Evolutionary conservation across 2,113 vertebrate species (phyloP).

Genomic region (Cichladusa arquata): DNA sequence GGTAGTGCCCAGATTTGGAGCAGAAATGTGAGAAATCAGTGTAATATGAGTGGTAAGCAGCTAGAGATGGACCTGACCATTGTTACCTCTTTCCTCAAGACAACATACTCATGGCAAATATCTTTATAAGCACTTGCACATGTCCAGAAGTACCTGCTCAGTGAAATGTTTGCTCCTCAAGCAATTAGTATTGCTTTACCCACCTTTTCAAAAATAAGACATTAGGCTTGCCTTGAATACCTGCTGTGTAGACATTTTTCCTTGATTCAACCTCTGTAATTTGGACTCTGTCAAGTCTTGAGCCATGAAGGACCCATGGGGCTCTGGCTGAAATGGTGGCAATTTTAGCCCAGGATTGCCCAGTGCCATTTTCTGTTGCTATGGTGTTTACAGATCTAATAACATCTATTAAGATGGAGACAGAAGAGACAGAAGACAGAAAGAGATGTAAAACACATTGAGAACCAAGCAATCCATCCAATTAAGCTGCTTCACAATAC

Average conservation of each 20-base stretch:
- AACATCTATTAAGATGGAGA: constrained; percentile 72
- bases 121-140: neutral
- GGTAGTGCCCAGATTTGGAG: neutral
- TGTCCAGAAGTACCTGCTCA: neutral
- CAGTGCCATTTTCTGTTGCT: neutral
- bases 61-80: neutral
- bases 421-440: neutral
- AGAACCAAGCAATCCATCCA: neutral
- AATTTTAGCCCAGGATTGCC: constrained; percentile 66
- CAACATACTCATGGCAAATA: neutral
- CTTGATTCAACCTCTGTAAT: constrained; percentile 77
- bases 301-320: constrained; percentile 79
- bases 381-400: constrained; percentile 73
- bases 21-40: neutral
- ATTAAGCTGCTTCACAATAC: neutral
- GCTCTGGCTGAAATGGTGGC: constrained; percentile 33
- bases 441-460: neutral
- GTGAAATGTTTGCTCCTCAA: neutral
- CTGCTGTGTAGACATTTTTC: constrained; percentile 67
- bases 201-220: neutral
- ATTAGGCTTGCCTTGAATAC: constrained; percentile 40
- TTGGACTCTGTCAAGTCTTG: constrained; percentile 58
- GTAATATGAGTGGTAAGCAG: neutral
- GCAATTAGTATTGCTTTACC: neutral
- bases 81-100: neutral